These are phyloP conservation scores for Cervus canadensis DNA, from an alignment of 2,113 vertebrate species.

Conservation along the genomic window DNA sequence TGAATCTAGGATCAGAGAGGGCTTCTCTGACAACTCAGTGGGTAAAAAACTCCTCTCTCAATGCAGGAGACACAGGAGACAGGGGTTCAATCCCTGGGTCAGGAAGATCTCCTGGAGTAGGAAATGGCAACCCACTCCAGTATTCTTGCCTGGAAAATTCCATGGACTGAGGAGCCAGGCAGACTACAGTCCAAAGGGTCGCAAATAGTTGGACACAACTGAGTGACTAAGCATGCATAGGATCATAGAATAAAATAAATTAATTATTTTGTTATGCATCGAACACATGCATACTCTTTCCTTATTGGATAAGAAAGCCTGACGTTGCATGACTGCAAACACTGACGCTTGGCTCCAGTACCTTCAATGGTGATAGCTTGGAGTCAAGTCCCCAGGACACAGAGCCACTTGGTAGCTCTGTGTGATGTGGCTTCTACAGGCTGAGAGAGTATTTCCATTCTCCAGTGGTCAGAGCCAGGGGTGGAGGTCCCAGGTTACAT, in stretches of 20 bases:
- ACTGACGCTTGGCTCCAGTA: background rate
- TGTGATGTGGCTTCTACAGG: background rate
- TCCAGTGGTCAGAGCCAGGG: background rate
- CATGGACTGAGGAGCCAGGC: background rate
- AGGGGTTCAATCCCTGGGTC: background rate
- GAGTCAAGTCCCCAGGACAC: background rate
- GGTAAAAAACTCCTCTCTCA: background rate
- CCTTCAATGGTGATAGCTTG: background rate
- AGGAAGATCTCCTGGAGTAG: background rate
- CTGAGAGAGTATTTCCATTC: background rate
- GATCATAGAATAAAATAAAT: background rate
- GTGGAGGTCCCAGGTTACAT: background rate
- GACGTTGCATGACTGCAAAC: background rate
- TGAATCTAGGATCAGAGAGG: background rate
- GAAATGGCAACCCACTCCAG: background rate
- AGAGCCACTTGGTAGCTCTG: background rate
- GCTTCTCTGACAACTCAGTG: background rate
- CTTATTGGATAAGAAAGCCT: background rate
- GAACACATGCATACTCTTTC: too few species aligned
- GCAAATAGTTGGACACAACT: background rate
- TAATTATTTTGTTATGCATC: background rate
- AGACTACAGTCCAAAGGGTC: background rate
- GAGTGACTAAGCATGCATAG: background rate
- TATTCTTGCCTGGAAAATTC: background rate
- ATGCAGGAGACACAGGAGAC: background rate